Conservation (phyloP, 2,888 invertebrate species). For the Zelleria hepariella region DNA sequence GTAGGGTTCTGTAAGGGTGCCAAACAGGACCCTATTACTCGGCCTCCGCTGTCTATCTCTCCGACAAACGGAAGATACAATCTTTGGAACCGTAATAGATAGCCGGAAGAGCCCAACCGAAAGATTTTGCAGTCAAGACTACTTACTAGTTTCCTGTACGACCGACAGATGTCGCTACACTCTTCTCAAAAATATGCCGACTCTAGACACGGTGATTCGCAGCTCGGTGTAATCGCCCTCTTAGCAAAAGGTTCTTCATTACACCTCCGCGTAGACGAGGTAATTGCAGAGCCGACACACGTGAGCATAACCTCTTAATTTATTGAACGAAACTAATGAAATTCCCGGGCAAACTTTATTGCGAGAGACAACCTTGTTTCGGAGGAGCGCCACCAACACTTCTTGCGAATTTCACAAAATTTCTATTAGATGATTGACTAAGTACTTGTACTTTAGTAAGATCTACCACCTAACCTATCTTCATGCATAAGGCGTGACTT, state of each 20-base stretch:
- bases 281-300: conserved; percentile 71
- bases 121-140: too few species aligned
- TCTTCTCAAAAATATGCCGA: conserved; percentile 16
- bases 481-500: too few species aligned
- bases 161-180: too few species aligned
- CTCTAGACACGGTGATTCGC: conserved; percentile 20
- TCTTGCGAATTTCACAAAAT: conserved; percentile 18
- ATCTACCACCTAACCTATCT: too few species aligned
- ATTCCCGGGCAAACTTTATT: conserved; percentile 68
- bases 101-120: too few species aligned
- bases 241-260: conserved; percentile 56
- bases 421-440: not conserved
- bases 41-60: too few species aligned
- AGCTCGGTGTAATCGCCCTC: conserved; percentile 18
- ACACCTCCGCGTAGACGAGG: conserved; percentile 54
- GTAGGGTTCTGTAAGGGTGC: too few species aligned
- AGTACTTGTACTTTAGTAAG: too few species aligned
- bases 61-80: too few species aligned
- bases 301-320: conserved; percentile 71
- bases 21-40: too few species aligned
- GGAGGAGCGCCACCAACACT: conserved; percentile 41
- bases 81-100: too few species aligned
- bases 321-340: conserved; percentile 72
- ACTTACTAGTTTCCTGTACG: too few species aligned
- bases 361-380: conserved; percentile 63